Base-by-base conservation (phyloP, 2,113 vertebrate species). In the Raja brachyura region DNA sequence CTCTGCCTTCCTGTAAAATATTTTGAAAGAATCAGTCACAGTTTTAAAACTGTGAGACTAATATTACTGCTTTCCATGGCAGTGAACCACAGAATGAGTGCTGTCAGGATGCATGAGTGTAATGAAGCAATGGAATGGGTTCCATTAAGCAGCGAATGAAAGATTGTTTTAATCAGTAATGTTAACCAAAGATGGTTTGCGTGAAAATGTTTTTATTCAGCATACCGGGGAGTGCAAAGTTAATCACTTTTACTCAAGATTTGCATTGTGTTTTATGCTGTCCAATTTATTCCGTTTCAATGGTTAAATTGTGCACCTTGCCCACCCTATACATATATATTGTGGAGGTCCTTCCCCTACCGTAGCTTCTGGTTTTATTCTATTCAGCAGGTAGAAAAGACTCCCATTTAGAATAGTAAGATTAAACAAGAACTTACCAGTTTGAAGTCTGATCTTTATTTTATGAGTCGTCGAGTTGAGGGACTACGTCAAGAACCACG, bases 11-110 rank as follows among this genome's bases (percentile, higher is more conserved):
- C 86, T 48, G 66, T 6, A 92, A 39, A 73, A 18, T 70, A 39
- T 92, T 90, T 68, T 70, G 33, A 73, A 90, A 70, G 63, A 66
- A 63, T 8, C 86, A 56, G 14, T 66, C n/a, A 28, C 31, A 48
- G 22, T 73, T 10, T 73, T 74, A 68, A 92, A 54, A 92, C 33
- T 92, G 66, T 16, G 33, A 28, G 68, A 48, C 20, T 73, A 13
- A 90, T 90, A 20, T 90, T 90, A 70, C 88, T 70, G 88, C 7
- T 18, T 70, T 70, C 6, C 14, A 48, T 16, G 39, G 33, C 33
- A 70, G 73, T 92, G 66, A 92, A 74, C 73, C 90, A 73, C 90
- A 92, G 90, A 68, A 74, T 92, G 39, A 33, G 66, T 54, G 90
- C 48, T 74, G 66, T 73, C 9, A 73, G 8, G 20, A 28, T 92